phyloP scores from a whole-genome alignment of 2,113 vertebrate species.

The Pteruthius melanotis region DNA sequence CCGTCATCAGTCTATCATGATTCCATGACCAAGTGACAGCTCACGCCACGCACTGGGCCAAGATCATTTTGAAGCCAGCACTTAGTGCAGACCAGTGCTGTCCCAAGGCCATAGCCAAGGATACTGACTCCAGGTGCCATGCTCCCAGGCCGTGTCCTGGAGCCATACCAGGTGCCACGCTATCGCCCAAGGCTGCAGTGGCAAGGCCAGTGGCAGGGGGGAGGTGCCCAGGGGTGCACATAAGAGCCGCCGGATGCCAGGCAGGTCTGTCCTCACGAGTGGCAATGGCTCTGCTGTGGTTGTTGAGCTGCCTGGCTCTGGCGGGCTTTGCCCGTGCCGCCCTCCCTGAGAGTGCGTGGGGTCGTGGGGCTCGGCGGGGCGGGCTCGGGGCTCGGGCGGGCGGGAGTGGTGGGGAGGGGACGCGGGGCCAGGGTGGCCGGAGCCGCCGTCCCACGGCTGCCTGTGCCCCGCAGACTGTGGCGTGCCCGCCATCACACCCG shows the following conservation, averaged over 20 bases:
- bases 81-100: too few relatives aligned
- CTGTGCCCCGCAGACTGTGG: slow-evolving; percentile 69
- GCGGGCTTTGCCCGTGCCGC: not conserved
- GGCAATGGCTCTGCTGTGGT: slow-evolving; percentile 37
- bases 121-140: too few relatives aligned
- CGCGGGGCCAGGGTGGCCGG: rapidly evolving
- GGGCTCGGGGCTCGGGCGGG: not conserved
- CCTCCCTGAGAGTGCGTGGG: slow-evolving; percentile 1
- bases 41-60: too few relatives aligned
- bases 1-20: too few relatives aligned
- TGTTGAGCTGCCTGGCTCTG: slow-evolving; percentile 50
- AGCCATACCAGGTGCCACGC: too few relatives aligned
- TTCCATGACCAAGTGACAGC: too few relatives aligned
- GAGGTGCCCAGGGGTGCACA: not conserved
- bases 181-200: rapidly evolving
- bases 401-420: rapidly evolving
- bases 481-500: slow-evolving; percentile 59
- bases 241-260: not conserved
- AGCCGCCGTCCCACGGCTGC: not conserved
- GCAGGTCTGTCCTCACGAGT: not conserved
- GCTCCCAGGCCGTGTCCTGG: too few relatives aligned
- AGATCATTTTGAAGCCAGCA: too few relatives aligned
- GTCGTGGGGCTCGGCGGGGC: rapidly evolving
- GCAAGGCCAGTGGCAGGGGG: not conserved
- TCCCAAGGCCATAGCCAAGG: too few relatives aligned